Conservation (phyloP, 1,140 invertebrate genomes). For the Pomacea maculata region DNA sequence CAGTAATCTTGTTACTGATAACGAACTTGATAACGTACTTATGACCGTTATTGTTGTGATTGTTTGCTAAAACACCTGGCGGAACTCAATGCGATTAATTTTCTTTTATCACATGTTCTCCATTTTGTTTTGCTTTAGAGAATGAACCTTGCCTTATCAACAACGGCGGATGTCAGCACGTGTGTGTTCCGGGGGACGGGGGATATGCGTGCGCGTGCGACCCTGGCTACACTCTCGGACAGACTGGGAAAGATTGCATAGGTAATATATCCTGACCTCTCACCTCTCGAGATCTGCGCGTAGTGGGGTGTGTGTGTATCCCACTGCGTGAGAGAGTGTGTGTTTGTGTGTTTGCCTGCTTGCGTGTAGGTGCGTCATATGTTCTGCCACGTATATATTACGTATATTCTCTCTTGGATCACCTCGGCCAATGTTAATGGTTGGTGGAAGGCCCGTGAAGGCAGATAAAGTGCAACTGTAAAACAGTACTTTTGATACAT, state of each 20-base stretch:
- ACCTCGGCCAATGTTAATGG: too few relatives aligned
- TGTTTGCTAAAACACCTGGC: too few relatives aligned
- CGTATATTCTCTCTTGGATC: too few relatives aligned
- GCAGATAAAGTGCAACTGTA: background rate
- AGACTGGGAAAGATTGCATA: slow-evolving; percentile 23
- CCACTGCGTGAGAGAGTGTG: slow-evolving; percentile 1
- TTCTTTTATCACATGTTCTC: too few relatives aligned
- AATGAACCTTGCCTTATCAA: slow-evolving; percentile 59
- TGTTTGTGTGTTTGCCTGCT: background rate
- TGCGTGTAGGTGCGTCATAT: background rate
- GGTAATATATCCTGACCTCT: slow-evolving; percentile 20
- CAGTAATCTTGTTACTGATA: too few relatives aligned
- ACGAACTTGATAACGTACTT: too few relatives aligned
- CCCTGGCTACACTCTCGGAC: slow-evolving; percentile 30
- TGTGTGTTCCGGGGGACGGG: slow-evolving; percentile 32
- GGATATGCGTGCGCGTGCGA: slow-evolving; percentile 34
- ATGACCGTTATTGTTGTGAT: too few relatives aligned
- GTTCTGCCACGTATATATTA: too few relatives aligned
- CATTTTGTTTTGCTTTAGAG: slow-evolving; percentile 40
- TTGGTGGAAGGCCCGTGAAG: too few relatives aligned
- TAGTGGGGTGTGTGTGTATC: background rate
- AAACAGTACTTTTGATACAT: background rate
- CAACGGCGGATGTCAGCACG: slow-evolving; percentile 65
- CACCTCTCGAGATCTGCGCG: background rate
- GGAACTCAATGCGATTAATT: background rate